phyloP scores from a whole-genome alignment of 1,140 invertebrate genomes.

The Ceratosolen solmsi region DNA sequence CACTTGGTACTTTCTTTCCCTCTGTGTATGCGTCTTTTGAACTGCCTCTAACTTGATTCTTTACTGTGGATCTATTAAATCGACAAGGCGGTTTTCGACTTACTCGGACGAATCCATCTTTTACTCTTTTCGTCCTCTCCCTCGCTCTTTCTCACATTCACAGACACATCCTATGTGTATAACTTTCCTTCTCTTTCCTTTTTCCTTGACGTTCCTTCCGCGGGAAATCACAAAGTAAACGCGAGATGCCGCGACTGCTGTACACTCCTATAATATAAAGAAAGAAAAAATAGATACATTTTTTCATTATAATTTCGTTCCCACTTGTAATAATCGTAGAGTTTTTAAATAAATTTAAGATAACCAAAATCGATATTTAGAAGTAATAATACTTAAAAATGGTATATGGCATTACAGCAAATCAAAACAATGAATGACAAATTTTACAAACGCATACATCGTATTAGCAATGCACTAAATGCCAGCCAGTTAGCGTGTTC shows the following conservation, averaged over 20 bases:
- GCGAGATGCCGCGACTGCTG: conserved; percentile 8
- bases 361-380: background rate
- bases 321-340: background rate
- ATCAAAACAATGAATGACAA: background rate
- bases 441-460: background rate
- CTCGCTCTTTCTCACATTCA: background rate
- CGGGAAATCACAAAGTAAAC: conserved; percentile 4
- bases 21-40: background rate
- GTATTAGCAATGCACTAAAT: background rate
- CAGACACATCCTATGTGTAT: background rate
- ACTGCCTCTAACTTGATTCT: background rate
- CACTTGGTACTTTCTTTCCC: background rate
- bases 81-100: conserved; percentile 9
- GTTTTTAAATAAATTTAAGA: background rate
- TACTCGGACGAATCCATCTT: conserved; percentile 53
- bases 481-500: background rate
- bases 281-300: background rate
- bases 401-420: background rate
- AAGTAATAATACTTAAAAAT: background rate
- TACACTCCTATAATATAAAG: background rate
- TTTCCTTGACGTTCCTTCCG: background rate
- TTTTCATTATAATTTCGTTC: background rate
- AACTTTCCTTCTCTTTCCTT: background rate
- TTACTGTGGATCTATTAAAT: background rate
- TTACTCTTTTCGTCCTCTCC: background rate